Evolutionary conservation across 1,140 invertebrate species (phyloP), one percentile per base, ranked within the genome.

Genomic region (Drepana arcuata): DNA sequence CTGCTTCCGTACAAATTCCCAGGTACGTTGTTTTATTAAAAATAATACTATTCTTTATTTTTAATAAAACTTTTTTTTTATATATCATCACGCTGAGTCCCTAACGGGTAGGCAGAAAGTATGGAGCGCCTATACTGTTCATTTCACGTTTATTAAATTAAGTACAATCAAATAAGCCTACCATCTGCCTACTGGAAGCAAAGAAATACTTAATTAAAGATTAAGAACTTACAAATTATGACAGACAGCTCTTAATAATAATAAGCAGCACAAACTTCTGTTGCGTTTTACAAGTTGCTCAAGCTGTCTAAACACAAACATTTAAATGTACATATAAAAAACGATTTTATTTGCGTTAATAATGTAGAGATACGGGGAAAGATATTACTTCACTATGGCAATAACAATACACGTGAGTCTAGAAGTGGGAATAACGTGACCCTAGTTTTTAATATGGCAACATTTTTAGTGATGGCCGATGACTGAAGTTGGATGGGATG

Each of bases 381-480:
- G n/a, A n/a, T n/a, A n/a, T n/a, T n/a, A n/a, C n/a, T n/a, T n/a
- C n/a, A n/a, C n/a, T 27, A 23, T 60, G 53, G 69, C 51, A 73
- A 64, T 45, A 51, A 28, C 38, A 33, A 52, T 37, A 58, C 53
- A 67, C 60, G 60, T 69, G 63, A 69, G 63, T 49, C 28, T 25
- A 41, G 50, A 54, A 66, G 23, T 38, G 35, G 45, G 41, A 38
- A 59, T 64, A 72, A 77, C 68, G 70, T 75, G 68, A 80, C 69
- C 59, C n/a, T 26, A 2, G 10, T 41, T 47, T 30, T 16, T 35
- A 35, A 45, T 36, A 25, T 70, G 69, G 69, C 66, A 80, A 74
- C 64, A 77, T 69, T 73, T 73, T 75, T 34, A 80, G 75, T 78
- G 59, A 80, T 80, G 75, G 72, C 75, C 71, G 71, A 63, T 74